Evolutionary conservation across 2,113 vertebrate genomes (phyloP), one percentile per base, ranked within the genome.

Genomic region (Albula glossodonta): DNA sequence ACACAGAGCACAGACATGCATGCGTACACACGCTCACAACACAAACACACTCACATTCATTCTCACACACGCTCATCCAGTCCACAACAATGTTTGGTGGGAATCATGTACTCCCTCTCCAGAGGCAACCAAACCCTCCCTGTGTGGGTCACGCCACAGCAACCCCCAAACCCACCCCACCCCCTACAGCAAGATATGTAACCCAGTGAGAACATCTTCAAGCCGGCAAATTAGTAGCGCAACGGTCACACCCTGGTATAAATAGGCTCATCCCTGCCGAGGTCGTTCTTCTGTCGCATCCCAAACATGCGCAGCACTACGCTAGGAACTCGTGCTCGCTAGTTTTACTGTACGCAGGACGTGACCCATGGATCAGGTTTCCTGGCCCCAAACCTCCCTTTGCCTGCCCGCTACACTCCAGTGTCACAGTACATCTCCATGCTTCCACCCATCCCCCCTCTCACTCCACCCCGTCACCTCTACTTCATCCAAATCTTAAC

Each of bases 1-100:
- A 41, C 80, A 66, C 56, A 41, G 48, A 51, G 53, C 83, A 80
- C 53, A 81, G 7, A 60, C 77, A 85, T 57, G 50, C 60, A 74
- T 22, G 50, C 2, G 53, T 12, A 56, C 7, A 9, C n/a, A 83
- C 10, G 12, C 12, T 78, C 17, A 77, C 60, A 2, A 70, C 22
- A 12, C 41, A 60, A 4, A 13, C 81, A 60, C n/a, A n/a, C 19
- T n/a, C 19, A 51, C 83, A 25, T n/a, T 9, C 19, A 49, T 41
- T 10, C 74, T 9, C 70, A 77, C 22, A 77, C 25, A 50, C 22
- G 78, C 53, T 2, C 51, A 31, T 4, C 48, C 80, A 17, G 7
- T 22, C 52, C 17, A 4, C 1, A 19, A 81, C 11, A 57, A 60
- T 52, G 13, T 41, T n/a, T 57, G 25, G 52, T 74, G 13, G 31